phyloP scores from a whole-genome alignment of 2,113 vertebrate genomes.

The Hippopotamus amphibius region DNA sequence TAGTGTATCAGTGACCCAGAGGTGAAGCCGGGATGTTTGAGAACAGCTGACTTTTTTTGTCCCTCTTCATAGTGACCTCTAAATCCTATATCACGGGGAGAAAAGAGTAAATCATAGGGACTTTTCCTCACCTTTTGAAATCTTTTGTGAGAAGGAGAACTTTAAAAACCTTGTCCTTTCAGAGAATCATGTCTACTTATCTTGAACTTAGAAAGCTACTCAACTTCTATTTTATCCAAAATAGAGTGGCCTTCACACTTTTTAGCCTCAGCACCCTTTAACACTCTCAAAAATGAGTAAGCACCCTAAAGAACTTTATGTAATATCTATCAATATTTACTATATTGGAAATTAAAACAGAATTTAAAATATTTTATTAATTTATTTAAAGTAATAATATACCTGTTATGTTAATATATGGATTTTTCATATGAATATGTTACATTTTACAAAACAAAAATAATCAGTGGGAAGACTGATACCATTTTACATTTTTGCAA shows the following conservation, averaged over 20 bases:
- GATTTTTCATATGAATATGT: not conserved
- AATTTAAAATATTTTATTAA: slow-evolving; percentile 30
- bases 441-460: slow-evolving; percentile 13
- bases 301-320: not conserved
- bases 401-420: not conserved
- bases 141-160: not conserved
- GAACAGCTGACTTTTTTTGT: not conserved
- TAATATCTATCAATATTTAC: not conserved
- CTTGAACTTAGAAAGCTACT: slow-evolving; percentile 20
- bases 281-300: not conserved
- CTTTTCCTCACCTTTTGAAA: not conserved
- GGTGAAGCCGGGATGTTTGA: not conserved
- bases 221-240: not conserved
- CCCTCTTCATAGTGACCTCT: not conserved
- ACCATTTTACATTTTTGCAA: not conserved
- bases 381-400: not conserved
- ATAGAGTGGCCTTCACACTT: not conserved
- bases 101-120: not conserved
- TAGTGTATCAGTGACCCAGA: not conserved
- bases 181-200: not conserved
- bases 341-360: not conserved
- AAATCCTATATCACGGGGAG: not conserved
- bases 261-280: not conserved
- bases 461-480: not conserved
- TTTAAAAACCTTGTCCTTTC: not conserved